A percentile compares a stretch with the other conserved stretches of the same genome.
Evolutionary conservation across 2,797 vertebrate genomes (phyloP).

Genomic region (Fratercula arctica): DNA sequence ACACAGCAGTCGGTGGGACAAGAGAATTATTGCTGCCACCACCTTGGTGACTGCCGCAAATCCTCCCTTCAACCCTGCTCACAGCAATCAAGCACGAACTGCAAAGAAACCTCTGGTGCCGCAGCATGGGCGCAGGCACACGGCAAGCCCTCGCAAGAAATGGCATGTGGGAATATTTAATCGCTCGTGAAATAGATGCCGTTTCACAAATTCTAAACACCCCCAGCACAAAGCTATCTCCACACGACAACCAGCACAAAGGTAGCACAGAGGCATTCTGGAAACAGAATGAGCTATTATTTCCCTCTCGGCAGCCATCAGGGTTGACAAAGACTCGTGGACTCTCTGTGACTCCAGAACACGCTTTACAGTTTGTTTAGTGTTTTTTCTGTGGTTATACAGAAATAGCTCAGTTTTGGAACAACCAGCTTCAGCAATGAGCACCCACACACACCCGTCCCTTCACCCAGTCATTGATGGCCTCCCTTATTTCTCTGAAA

Average conservation of each 20-base stretch:
- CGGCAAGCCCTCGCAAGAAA: not conserved
- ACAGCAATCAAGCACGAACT: not conserved
- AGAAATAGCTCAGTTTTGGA: not conserved
- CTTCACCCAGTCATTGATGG: not conserved
- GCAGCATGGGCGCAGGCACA: not conserved
- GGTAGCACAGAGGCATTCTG: not conserved
- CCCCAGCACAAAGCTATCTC: not conserved
- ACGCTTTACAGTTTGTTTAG: not conserved
- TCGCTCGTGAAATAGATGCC: not conserved
- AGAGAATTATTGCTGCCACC: not conserved
- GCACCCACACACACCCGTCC: fast-evolving
- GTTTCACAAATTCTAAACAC: not conserved
- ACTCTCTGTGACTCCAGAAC: not conserved
- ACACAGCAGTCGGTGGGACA: not conserved
- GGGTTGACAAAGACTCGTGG: not conserved
- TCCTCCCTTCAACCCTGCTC: not conserved
- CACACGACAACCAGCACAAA: not conserved
- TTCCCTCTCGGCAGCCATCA: not conserved
- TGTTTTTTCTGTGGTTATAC: not conserved
- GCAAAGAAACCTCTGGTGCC: not conserved
- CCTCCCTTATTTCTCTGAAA: not conserved
- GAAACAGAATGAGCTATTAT: not conserved
- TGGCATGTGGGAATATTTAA: not conserved
- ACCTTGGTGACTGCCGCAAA: not conserved
- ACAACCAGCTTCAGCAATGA: not conserved